Conservation (phyloP, 2,113 vertebrate species). For the Castor canadensis region DNA sequence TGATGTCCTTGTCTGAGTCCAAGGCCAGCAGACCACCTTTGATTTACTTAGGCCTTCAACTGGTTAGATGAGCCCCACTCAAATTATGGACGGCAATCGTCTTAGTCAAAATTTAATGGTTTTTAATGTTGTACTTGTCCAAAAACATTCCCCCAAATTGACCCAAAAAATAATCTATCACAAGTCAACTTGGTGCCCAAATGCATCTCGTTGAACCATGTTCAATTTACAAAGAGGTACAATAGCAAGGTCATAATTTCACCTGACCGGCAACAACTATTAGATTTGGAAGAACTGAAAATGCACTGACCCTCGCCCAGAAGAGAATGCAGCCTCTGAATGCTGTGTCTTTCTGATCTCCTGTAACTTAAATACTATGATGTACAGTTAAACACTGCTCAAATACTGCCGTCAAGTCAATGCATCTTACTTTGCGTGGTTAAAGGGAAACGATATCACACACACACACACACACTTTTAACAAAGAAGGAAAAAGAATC, state of each 20-base stretch:
- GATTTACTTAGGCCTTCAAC: neutral
- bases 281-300: no score
- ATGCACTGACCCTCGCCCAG: neutral
- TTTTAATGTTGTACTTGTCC: neutral
- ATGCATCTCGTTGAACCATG: neutral
- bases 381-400: no score
- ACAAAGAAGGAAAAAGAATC: neutral
- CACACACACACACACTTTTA: neutral
- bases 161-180: neutral
- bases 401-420: neutral
- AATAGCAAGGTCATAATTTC: neutral
- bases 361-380: neutral
- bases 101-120: neutral
- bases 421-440: neutral
- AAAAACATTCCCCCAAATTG: neutral
- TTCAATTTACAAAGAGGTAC: neutral
- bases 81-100: neutral
- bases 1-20: neutral
- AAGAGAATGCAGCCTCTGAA: neutral
- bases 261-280: neutral
- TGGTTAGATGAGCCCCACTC: neutral
- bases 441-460: no score
- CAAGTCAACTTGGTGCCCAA: neutral
- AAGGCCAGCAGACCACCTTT: neutral
- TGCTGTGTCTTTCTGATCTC: neutral